Evolutionary conservation across 2,797 vertebrate genomes (phyloP).

Genomic region (Sylvilagus floridanus): DNA sequence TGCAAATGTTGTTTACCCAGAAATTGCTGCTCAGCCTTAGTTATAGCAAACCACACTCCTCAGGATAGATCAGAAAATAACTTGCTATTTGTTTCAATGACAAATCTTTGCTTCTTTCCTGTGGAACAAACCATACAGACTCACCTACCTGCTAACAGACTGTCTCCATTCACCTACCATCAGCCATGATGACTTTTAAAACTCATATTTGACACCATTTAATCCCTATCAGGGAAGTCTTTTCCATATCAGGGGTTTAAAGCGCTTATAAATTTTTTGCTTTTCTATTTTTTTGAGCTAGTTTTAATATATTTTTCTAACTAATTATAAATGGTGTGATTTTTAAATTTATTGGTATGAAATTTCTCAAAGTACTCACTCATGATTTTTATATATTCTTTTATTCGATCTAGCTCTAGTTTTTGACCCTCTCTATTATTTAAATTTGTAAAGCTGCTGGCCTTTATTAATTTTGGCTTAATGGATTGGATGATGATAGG

Average conservation of each 20-base stretch:
- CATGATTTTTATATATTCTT: background rate
- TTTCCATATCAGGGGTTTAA: background rate
- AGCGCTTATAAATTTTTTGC: background rate
- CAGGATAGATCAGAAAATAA: background rate
- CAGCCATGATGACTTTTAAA: background rate
- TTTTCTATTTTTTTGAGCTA: background rate
- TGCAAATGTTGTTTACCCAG: background rate
- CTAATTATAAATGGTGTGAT: background rate
- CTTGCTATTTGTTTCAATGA: background rate
- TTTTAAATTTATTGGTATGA: background rate
- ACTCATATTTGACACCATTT: background rate
- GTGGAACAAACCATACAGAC: background rate
- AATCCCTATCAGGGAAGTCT: background rate
- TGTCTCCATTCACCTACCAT: background rate
- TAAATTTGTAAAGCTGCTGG: background rate
- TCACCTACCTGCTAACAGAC: background rate
- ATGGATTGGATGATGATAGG: background rate
- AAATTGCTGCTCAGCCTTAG: background rate
- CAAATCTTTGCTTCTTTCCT: background rate
- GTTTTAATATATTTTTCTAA: background rate
- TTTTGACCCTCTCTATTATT: background rate
- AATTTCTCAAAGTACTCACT: slow-evolving; percentile 1
- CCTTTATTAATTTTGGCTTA: background rate
- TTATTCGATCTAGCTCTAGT: background rate
- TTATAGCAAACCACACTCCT: background rate